Percentiles rank a stretch among this genome's conserved stretches.
Evolutionary conservation across 1,140 invertebrate genomes (phyloP).

Genomic region (Bradysia coprophila): DNA sequence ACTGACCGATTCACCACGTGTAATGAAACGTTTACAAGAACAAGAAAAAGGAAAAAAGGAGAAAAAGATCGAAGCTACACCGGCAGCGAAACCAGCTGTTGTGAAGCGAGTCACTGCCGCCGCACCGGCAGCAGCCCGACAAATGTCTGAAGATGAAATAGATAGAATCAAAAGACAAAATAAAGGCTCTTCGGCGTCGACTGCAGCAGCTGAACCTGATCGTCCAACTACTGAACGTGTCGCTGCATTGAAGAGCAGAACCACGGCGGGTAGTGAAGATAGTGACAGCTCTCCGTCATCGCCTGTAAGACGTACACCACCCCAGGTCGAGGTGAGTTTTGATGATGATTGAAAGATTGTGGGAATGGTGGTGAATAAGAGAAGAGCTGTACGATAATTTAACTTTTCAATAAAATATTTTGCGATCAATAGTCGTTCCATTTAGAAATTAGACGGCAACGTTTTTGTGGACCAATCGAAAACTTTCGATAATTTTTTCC

Average conservation of each 20-base stretch:
- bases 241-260: constrained; percentile 22
- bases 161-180: constrained; percentile 75
- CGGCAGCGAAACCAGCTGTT: constrained; percentile 25
- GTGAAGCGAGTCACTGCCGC: constrained; percentile 31
- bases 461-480: no score
- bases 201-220: constrained; percentile 30
- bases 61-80: constrained; percentile 34
- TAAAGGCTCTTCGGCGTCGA: constrained; percentile 43
- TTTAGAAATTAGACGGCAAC: no score
- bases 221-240: constrained; percentile 25
- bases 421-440: no score
- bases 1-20: constrained; percentile 71
- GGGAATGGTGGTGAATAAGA: no score
- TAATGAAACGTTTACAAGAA: constrained; percentile 75
- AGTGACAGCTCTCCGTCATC: constrained; percentile 22
- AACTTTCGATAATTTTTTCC: no score
- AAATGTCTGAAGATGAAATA: constrained; percentile 76
- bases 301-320: constrained; percentile 31
- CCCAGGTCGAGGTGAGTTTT: constrained; percentile 48
- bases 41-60: constrained; percentile 58
- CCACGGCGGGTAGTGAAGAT: constrained; percentile 23
- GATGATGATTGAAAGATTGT: constrained; percentile 26
- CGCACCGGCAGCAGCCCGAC: constrained; percentile 33
- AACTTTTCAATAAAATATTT: no score
- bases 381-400: no score